These are phyloP conservation scores for Staurois parvus DNA, from an alignment of 2,797 vertebrate species.

Conservation along the genomic window DNA sequence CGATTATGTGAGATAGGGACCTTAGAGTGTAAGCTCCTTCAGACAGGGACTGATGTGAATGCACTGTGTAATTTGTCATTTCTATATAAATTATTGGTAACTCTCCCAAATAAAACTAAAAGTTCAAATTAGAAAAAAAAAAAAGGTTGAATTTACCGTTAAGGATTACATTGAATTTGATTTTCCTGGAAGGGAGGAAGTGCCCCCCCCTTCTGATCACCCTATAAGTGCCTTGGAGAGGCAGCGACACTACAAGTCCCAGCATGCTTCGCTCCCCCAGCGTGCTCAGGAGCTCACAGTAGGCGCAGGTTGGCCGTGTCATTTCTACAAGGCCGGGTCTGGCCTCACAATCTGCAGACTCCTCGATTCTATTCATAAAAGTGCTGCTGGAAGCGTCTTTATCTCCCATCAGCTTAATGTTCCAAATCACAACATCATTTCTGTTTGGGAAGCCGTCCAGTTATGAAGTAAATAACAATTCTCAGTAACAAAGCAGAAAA, in stretches of 20 bases:
- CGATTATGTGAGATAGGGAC: too few species aligned
- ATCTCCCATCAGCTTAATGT: slow-evolving; percentile 46
- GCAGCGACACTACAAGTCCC: not conserved
- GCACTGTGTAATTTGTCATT: too few species aligned
- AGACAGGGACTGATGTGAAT: too few species aligned
- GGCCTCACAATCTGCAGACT: slow-evolving; percentile 27
- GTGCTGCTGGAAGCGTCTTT: slow-evolving; percentile 45
- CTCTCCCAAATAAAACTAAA: too few species aligned
- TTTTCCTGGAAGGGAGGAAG: too few species aligned
- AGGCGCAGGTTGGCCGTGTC: not conserved
- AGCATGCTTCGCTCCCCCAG: not conserved
- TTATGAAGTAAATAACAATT: slow-evolving; percentile 46
- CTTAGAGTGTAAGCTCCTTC: too few species aligned
- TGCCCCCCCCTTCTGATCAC: too few species aligned
- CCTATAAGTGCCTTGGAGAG: too few species aligned
- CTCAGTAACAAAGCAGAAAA: slow-evolving; percentile 41
- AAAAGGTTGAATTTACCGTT: too few species aligned
- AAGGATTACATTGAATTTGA: too few species aligned
- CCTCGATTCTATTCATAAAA: slow-evolving; percentile 24
- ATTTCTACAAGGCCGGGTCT: not conserved
- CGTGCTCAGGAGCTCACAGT: not conserved
- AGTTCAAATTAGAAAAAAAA: too few species aligned
- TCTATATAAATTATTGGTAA: too few species aligned
- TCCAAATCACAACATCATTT: slow-evolving; percentile 52
- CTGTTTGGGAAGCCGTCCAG: slow-evolving; percentile 37